phyloP scores from a whole-genome alignment of 2,113 vertebrate species.

The Sigmodon hispidus region DNA sequence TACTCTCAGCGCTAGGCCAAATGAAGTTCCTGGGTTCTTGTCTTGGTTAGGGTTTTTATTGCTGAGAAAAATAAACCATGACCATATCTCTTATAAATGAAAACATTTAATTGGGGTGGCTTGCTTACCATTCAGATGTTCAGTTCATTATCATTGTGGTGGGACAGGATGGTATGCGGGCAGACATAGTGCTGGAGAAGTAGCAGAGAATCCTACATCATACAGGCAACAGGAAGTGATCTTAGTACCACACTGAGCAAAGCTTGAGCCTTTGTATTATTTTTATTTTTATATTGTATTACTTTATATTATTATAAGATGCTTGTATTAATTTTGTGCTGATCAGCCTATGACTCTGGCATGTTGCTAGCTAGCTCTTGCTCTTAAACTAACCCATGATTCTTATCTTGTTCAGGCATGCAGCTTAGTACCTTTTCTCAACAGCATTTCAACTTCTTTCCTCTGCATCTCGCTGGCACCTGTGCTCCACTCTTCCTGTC shows the following conservation, averaged over 20 bases:
- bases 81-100: neutral
- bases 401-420: too few species aligned
- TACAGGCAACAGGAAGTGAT: neutral
- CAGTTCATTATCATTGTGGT: neutral
- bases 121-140: neutral
- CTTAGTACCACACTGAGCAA: neutral
- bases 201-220: neutral
- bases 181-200: neutral
- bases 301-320: too few species aligned
- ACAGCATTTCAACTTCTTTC: too few species aligned
- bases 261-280: neutral
- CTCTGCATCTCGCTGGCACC: too few species aligned
- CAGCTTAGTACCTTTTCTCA: too few species aligned
- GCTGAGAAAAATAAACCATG: neutral
- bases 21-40: neutral
- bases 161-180: neutral
- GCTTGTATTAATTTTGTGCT: too few species aligned
- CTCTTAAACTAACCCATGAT: too few species aligned
- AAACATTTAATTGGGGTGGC: neutral
- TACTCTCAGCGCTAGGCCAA: neutral
- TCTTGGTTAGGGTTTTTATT: neutral
- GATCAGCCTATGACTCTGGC: too few species aligned
- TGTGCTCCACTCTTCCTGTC: too few species aligned
- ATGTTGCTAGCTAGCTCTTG: too few species aligned
- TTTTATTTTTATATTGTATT: too few species aligned